phyloP scores from a whole-genome alignment of 2,888 invertebrate genomes.

The Agrotis ipsilon region DNA sequence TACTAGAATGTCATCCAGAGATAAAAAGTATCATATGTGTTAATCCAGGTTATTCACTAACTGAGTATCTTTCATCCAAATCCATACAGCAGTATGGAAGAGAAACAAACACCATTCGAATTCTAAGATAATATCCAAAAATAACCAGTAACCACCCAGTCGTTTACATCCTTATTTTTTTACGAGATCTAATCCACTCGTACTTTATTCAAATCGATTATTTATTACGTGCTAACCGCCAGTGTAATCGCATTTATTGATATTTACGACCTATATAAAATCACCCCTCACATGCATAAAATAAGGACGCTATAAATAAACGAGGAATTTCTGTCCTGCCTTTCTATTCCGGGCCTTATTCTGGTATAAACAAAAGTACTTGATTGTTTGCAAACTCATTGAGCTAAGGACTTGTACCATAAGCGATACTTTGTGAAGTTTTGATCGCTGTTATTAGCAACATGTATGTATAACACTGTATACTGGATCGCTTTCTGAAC shows the following conservation, averaged over 20 bases:
- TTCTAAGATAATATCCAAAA: no score
- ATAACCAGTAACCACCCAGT: no score
- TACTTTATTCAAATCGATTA: background rate
- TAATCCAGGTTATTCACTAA: no score
- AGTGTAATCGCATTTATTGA: background rate
- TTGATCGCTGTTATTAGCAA: conserved; percentile 15
- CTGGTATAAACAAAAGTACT: conserved; percentile 23
- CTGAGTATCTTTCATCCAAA: no score
- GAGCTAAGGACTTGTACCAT: background rate
- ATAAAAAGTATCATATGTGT: no score
- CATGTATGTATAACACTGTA: background rate
- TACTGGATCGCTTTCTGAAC: background rate
- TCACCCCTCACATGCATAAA: conserved; percentile 26
- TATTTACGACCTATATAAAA: conserved; percentile 34
- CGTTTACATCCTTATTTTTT: background rate
- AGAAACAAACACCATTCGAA: background rate
- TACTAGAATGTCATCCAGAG: no score
- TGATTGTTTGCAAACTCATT: conserved; percentile 19
- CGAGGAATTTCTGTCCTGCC: conserved; percentile 12
- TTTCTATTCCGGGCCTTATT: conserved; percentile 15
- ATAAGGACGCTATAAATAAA: conserved; percentile 33
- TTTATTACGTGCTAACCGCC: background rate
- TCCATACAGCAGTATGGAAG: background rate
- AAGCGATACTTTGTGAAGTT: conserved; percentile 24
- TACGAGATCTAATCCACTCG: background rate